phyloP scores from a whole-genome alignment of 2,797 vertebrate genomes.

The Sebastolobus altivelis region DNA sequence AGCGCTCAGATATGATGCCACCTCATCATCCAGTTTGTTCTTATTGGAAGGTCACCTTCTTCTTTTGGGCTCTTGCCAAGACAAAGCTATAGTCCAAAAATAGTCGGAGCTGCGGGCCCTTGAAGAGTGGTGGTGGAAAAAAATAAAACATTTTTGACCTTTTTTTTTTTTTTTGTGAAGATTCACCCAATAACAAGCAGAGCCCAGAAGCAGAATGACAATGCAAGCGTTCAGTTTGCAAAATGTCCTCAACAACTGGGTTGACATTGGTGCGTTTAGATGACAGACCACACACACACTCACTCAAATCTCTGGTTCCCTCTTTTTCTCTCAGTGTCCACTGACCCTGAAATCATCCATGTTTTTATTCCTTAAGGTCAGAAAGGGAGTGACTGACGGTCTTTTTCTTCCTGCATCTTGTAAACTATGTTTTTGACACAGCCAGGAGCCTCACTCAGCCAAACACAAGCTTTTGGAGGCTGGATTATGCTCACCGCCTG shows the following conservation, averaged over 20 bases:
- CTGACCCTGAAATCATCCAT: not conserved
- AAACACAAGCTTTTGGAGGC: conserved; percentile 1
- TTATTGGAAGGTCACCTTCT: conserved; percentile 61
- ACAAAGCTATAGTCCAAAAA: conserved; percentile 69
- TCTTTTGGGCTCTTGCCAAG: conserved; percentile 70
- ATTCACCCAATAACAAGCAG: conserved; percentile 56
- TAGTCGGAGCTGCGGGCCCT: conserved; percentile 61
- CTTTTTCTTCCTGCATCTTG: not conserved
- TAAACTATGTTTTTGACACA: conserved; percentile 17
- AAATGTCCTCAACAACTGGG: conserved; percentile 36
- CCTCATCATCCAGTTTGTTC: conserved; percentile 48
- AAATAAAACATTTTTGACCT: conserved; percentile 51
- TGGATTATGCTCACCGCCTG: conserved; percentile 13
- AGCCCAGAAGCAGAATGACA: conserved; percentile 64
- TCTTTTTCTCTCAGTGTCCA: not conserved
- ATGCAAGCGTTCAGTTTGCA: conserved; percentile 48
- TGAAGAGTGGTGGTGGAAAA: conserved; percentile 41
- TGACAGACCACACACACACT: conserved; percentile 18
- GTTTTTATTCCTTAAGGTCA: conserved; percentile 2
- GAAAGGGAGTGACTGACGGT: not conserved
- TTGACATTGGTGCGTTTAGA: conserved; percentile 37
- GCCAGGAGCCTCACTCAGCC: conserved; percentile 2
- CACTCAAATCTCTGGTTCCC: conserved; percentile 10
- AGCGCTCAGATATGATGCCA: conserved; percentile 41
- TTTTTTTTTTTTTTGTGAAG: conserved; percentile 57